These are phyloP conservation scores for Helleia helle DNA, from an alignment of 2,888 invertebrate species.

Conservation along the genomic window DNA sequence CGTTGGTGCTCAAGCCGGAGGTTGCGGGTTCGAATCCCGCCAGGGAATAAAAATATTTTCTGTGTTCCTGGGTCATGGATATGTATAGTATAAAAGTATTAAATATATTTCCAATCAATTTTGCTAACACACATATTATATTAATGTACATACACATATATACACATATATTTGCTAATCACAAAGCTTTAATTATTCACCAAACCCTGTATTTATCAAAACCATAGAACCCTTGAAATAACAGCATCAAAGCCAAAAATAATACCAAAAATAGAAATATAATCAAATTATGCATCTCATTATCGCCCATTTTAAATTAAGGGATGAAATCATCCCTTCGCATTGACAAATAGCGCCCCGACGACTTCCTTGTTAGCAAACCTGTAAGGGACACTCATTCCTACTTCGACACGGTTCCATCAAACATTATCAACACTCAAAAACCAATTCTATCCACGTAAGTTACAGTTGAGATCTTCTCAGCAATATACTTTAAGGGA, in stretches of 20 bases:
- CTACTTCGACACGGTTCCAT: slow-evolving; percentile 33
- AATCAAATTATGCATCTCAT: slow-evolving; percentile 65
- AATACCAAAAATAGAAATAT: slow-evolving; percentile 26
- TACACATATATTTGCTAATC: no score
- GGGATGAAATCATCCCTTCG: slow-evolving; percentile 61
- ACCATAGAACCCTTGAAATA: no score
- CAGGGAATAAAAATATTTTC: no score
- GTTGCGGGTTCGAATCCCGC: no score
- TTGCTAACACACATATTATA: no score
- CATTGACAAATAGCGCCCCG: slow-evolving; percentile 62
- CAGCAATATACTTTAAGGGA: slow-evolving; percentile 19
- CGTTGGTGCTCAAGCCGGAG: no score
- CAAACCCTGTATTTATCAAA: no score
- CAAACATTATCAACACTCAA: slow-evolving; percentile 10
- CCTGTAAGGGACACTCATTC: slow-evolving; percentile 40
- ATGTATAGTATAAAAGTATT: no score
- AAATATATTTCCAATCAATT: no score
- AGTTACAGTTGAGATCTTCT: slow-evolving; percentile 24
- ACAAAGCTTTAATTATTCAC: no score
- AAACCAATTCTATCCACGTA: slow-evolving; percentile 18
- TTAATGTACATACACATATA: no score
- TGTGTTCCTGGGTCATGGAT: no score
- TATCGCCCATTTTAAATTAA: slow-evolving; percentile 61
- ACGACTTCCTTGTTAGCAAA: slow-evolving; percentile 58
- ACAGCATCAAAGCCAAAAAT: slow-evolving; percentile 13